Evolutionary conservation across 35 echinoderm and acorn worm genomes (phyloP), one percentile per base, ranked within the genome.

Genomic region (Amphiura filiformis): DNA sequence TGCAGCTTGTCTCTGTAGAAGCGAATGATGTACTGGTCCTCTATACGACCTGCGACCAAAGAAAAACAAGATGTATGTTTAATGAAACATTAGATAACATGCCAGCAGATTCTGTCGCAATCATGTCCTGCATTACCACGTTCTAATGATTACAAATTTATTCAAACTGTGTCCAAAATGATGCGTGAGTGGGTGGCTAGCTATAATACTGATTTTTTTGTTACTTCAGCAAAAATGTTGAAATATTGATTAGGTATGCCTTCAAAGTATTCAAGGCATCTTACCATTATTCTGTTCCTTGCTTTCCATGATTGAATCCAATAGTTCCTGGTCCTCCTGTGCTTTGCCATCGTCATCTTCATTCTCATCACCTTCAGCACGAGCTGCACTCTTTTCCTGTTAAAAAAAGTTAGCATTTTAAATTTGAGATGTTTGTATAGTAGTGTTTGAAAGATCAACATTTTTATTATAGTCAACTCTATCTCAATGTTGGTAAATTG

Each of bases 261-360:
- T n/a, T n/a, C n/a, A n/a, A n/a, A n/a, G n/a, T n/a, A n/a, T n/a
- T n/a, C n/a, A n/a, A n/a, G n/a, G n/a, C n/a, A 0, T n/a, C 89
- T 79, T 88, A 98, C 96, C 96, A 94, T 92, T 98, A 56, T 98
- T 98, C 3, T 77, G 78, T 39, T 98, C 91, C 70, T 94, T 94
- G 87, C 92, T 98, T 56, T 98, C 96, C 83, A 89, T 92, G 79
- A 98, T 98, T 17, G 92, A 78, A 80, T 98, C 96, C 49, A 98
- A 37, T 14, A 98, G 78, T 87, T 98, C 96, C 37, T 98, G 96
- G 80, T 98, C 96, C 70, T 98, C 96, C 80, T 94, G 96, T 39
- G 96, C 96, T 85, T 98, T 98, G 31, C 96, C 96, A 81, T 98
- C 96, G 91, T 98, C 96, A 86, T 98, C 96, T 83, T 98, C 96